phyloP scores from a whole-genome alignment of 2,113 vertebrate genomes.

The Verasper variegatus region DNA sequence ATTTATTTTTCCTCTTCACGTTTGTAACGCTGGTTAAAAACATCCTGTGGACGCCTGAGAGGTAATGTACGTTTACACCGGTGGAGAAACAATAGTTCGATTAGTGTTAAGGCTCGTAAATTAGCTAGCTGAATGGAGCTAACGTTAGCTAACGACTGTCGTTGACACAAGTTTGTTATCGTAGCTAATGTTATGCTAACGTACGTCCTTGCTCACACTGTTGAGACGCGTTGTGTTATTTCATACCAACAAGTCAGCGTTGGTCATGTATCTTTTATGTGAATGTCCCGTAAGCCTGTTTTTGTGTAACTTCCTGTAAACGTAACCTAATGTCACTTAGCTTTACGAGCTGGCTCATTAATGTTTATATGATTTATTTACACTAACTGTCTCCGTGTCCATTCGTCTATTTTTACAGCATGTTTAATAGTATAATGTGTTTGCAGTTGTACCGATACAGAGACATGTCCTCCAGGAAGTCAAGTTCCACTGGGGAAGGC shows the following conservation, averaged over 20 bases:
- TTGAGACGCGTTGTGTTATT: not conserved
- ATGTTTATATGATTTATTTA: too few species aligned
- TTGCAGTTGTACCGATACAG: conserved; percentile 1
- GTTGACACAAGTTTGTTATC: not conserved
- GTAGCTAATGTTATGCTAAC: not conserved
- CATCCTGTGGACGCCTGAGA: not conserved
- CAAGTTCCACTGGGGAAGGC: conserved; percentile 29
- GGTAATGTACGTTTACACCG: conserved; percentile 26
- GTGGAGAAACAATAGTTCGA: not conserved
- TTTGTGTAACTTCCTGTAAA: not conserved
- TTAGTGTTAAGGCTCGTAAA: not conserved
- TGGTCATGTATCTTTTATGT: not conserved
- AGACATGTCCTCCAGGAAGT: conserved; percentile 54
- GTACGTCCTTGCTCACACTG: not conserved
- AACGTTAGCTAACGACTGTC: conserved; percentile 13
- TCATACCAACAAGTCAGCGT: not conserved
- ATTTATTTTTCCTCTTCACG: not conserved
- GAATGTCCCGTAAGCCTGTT: not conserved
- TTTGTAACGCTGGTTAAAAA: not conserved
- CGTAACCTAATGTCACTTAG: not conserved
- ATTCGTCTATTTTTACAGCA: not conserved
- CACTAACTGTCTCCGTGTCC: too few species aligned
- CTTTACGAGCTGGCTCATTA: not conserved
- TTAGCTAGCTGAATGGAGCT: not conserved
- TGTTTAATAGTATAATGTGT: not conserved